These are phyloP conservation scores for Malacoraja senta DNA, from an alignment of 2,797 vertebrate species.

Conservation along the genomic window DNA sequence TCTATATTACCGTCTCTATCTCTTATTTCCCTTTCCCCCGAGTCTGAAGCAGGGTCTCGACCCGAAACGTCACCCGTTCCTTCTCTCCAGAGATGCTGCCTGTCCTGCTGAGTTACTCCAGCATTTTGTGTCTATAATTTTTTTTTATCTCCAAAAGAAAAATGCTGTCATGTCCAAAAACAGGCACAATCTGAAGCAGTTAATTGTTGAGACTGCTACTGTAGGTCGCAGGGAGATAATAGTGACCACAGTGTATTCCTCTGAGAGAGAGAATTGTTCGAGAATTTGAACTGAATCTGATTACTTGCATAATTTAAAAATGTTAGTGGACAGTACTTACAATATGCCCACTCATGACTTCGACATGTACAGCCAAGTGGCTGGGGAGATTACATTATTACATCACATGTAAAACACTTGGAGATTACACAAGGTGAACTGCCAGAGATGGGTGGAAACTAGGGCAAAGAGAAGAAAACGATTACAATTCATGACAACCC, in stretches of 20 bases:
- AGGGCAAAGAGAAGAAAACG: constrained; percentile 39
- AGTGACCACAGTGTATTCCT: constrained; percentile 17
- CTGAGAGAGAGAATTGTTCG: constrained; percentile 41
- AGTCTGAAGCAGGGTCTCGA: too few species aligned
- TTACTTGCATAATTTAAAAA: constrained; percentile 46
- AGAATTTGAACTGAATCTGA: constrained; percentile 46
- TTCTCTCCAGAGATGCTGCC: too few species aligned
- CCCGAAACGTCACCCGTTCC: too few species aligned
- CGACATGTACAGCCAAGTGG: constrained; percentile 49
- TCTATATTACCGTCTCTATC: too few species aligned
- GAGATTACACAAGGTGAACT: constrained; percentile 48
- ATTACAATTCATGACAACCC: constrained; percentile 47
- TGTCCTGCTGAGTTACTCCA: too few species aligned
- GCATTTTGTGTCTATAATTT: too few species aligned
- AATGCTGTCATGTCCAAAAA: background rate
- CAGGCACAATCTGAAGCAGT: background rate
- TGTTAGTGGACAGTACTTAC: constrained; percentile 45
- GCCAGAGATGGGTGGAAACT: constrained; percentile 47
- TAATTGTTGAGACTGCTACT: background rate
- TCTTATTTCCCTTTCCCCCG: too few species aligned
- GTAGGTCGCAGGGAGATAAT: background rate
- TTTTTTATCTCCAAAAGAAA: too few species aligned
- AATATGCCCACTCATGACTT: constrained; percentile 45
- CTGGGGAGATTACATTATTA: constrained; percentile 49
- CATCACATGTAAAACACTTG: constrained; percentile 45